Evolutionary conservation across 2,797 vertebrate genomes (phyloP).

Genomic region (Sebastes minor): DNA sequence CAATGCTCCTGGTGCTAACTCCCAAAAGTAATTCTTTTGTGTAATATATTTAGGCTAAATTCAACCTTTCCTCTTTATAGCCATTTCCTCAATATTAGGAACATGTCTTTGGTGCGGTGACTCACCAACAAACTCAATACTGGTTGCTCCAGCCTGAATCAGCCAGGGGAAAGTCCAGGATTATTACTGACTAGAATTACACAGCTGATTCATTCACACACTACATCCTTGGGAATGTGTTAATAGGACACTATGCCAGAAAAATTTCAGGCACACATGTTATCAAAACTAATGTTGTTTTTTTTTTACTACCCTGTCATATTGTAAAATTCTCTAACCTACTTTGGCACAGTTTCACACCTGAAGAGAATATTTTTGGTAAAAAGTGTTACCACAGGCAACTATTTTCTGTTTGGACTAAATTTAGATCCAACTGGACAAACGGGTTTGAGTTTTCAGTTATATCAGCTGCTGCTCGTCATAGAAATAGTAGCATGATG

Average conservation of each 20-base stretch:
- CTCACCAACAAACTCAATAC: slow-evolving; percentile 68
- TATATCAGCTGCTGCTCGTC: slow-evolving; percentile 5
- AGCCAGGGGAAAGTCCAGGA: slow-evolving; percentile 82
- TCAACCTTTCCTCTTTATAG: slow-evolving; percentile 28
- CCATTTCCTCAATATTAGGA: slow-evolving; percentile 61
- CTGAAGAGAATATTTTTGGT: neutral
- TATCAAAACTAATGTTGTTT: neutral
- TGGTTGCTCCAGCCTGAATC: slow-evolving; percentile 77
- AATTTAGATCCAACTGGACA: slow-evolving; percentile 27
- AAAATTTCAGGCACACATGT: neutral
- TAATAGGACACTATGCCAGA: slow-evolving; percentile 15
- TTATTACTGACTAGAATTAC: slow-evolving; percentile 71
- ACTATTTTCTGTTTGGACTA: neutral
- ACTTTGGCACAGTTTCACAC: neutral
- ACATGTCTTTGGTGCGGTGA: slow-evolving; percentile 57
- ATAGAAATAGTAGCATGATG: slow-evolving; percentile 3
- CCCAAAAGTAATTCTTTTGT: neutral
- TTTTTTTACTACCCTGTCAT: neutral
- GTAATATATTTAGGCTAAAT: slow-evolving; percentile 10
- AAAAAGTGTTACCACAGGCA: neutral
- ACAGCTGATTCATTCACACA: slow-evolving; percentile 58
- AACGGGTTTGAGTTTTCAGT: slow-evolving; percentile 42
- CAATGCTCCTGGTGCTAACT: neutral
- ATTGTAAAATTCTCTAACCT: neutral
- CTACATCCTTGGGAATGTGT: slow-evolving; percentile 48